A percentile compares a stretch with the other conserved stretches of the same genome.
phyloP scores from a whole-genome alignment of 1,140 invertebrate species.

The Pogonomyrmex californicus region DNA sequence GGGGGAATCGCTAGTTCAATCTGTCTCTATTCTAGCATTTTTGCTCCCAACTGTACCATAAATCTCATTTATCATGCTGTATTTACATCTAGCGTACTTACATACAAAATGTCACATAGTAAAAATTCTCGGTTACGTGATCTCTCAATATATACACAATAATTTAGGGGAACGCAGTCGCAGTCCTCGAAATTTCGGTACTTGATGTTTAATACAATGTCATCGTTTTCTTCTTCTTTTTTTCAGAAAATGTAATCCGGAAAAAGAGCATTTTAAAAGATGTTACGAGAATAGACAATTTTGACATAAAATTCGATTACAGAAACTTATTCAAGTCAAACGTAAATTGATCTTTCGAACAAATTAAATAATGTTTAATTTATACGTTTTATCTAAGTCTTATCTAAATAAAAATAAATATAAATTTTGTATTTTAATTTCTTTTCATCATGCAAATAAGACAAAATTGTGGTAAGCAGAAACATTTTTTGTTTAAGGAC shows the following conservation, averaged over 20 bases:
- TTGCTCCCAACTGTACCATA: not conserved
- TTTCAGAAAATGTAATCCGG: not conserved
- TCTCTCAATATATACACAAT: conserved; percentile 47
- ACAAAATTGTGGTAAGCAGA: not conserved
- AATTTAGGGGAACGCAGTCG: conserved; percentile 21
- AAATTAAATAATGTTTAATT: not conserved
- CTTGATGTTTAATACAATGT: not conserved
- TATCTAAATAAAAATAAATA: not conserved
- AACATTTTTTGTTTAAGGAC: not conserved
- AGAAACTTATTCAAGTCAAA: not conserved
- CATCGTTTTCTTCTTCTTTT: not conserved
- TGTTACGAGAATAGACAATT: not conserved
- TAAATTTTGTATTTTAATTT: not conserved
- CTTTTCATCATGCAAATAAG: not conserved
- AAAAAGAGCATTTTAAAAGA: not conserved
- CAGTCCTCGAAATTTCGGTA: not conserved
- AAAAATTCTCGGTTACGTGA: conserved; percentile 63
- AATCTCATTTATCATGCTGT: conserved; percentile 59
- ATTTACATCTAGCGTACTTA: conserved; percentile 73
- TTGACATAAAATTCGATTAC: not conserved
- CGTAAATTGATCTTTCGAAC: conserved; percentile 1
- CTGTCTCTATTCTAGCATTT: not conserved
- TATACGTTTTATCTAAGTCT: not conserved
- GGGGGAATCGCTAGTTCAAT: not conserved
- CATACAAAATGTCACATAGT: conserved; percentile 70